phyloP scores from a whole-genome alignment of 2,113 vertebrate species.

The Vanacampus margaritifer region DNA sequence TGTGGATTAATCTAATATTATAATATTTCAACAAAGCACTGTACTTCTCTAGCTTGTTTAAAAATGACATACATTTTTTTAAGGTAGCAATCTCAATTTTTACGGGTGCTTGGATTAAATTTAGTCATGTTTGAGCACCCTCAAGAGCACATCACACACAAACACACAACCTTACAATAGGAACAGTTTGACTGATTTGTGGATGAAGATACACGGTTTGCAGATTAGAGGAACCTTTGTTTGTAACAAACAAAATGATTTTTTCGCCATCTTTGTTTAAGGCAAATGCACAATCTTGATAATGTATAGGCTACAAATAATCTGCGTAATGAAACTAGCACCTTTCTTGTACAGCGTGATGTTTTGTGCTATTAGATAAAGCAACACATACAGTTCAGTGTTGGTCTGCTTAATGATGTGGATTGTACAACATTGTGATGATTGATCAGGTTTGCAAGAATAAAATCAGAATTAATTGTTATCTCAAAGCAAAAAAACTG shows the following conservation, averaged over 20 bases:
- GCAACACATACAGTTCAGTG: not conserved
- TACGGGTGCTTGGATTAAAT: no score
- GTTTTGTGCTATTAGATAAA: not conserved
- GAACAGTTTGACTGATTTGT: not conserved
- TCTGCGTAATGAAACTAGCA: not conserved
- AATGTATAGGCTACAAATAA: not conserved
- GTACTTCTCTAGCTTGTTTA: no score
- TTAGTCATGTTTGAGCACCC: no score
- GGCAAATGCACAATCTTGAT: not conserved
- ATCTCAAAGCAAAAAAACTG: conserved; percentile 16
- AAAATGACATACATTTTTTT: no score
- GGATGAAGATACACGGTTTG: not conserved
- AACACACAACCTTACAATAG: not conserved
- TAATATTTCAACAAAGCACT: no score
- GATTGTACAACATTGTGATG: not conserved
- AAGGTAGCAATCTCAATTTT: no score
- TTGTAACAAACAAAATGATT: not conserved
- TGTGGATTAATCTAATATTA: no score
- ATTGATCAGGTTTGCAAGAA: not conserved
- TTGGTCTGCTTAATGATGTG: not conserved
- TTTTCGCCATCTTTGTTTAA: not conserved
- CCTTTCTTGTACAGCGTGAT: not conserved
- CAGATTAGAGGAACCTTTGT: not conserved
- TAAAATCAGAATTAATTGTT: conserved; percentile 2
- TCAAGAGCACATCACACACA: no score